Conservation (phyloP, 2,888 invertebrate genomes). For the Alviniconcha strummeri region DNA sequence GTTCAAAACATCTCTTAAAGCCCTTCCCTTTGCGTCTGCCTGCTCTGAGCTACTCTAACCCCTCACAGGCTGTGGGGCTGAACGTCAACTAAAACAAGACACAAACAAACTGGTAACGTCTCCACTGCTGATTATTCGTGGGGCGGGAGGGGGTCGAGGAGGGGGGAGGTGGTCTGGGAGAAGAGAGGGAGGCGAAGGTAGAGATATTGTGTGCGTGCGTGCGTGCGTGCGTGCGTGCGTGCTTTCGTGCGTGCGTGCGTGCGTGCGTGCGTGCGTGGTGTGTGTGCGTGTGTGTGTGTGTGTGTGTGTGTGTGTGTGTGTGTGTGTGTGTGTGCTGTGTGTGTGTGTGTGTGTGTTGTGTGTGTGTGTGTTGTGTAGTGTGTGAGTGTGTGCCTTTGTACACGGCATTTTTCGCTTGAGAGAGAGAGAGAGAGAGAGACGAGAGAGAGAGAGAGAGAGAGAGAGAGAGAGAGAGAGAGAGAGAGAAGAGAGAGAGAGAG, state of each 20-base stretch:
- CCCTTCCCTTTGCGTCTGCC: no score
- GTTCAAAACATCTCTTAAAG: no score
- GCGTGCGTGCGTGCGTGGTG: background rate
- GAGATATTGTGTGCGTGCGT: background rate
- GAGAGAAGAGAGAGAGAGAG: background rate
- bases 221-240: slow-evolving; percentile 14
- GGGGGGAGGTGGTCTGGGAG: no score
- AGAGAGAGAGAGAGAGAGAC: background rate
- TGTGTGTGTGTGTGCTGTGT: slow-evolving; percentile 9
- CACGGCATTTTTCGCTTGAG: background rate
- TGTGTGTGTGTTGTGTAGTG: background rate
- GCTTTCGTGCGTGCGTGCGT: slow-evolving; percentile 1
- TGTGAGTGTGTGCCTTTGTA: slow-evolving; percentile 4
- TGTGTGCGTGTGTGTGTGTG: slow-evolving; percentile 13
- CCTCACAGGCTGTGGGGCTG: no score
- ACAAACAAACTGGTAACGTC: no score
- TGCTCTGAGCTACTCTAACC: no score
- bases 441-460: background rate
- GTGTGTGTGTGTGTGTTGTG: background rate
- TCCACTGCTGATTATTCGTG: no score
- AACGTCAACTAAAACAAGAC: no score
- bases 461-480: background rate
- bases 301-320: slow-evolving; percentile 2
- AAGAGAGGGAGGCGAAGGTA: no score
- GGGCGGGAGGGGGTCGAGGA: no score